Evolutionary conservation across 2,888 invertebrate genomes (phyloP).

Genomic region (Sinelater perroti): DNA sequence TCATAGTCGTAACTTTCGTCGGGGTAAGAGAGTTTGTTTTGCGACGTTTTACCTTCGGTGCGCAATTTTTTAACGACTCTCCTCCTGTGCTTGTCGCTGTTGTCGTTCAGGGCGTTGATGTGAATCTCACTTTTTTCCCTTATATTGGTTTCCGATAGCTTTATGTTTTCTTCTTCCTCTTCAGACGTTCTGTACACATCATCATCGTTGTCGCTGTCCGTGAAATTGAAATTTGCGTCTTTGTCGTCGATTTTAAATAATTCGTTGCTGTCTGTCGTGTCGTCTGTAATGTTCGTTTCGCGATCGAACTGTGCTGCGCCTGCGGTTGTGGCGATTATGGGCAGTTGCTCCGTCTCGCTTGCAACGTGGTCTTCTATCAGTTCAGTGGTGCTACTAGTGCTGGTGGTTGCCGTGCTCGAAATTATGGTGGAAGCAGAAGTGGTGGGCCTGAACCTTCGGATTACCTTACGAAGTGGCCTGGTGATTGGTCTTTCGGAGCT

Average conservation of each 20-base stretch:
- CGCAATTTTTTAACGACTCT: constrained; percentile 15
- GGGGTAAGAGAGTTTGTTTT: constrained; percentile 8
- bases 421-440: constrained; percentile 6
- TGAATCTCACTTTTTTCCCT: constrained; percentile 56
- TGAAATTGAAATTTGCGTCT: neutral
- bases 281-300: constrained; percentile 2
- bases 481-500: neutral
- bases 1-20: neutral
- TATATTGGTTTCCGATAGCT: constrained; percentile 59
- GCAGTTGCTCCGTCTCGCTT: neutral
- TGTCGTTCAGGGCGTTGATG: constrained; percentile 23
- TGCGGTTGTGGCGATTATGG: neutral
- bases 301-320: too few relatives aligned
- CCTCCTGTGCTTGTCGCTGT: constrained; percentile 10
- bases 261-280: neutral
- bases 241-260: neutral
- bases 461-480: constrained; percentile 15
- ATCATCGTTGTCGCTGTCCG: constrained; percentile 36
- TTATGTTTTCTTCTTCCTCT: constrained; percentile 59
- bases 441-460: constrained; percentile 35
- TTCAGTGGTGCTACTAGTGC: neutral
- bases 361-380: neutral
- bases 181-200: constrained; percentile 30
- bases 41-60: constrained; percentile 18
- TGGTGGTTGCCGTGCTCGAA: constrained; percentile 2